Base-by-base conservation (phyloP, 2,797 vertebrate species). In the Argentina silus region DNA sequence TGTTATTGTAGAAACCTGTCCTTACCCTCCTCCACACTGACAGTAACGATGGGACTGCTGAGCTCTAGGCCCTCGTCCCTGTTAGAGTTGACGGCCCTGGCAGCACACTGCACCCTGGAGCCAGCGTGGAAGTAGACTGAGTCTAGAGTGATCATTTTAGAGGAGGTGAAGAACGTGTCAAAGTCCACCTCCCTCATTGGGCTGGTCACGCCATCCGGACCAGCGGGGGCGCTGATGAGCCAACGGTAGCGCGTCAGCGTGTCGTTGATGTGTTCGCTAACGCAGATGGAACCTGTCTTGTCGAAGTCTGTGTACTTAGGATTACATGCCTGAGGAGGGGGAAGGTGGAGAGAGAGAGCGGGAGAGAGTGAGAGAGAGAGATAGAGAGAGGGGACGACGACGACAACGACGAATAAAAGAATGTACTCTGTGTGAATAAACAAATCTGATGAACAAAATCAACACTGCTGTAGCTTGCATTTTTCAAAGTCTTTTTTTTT, bases 141-240 rank as follows among this genome's bases (percentile, higher is more conserved):
- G 85, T 98, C 97, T 3, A 98, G 74, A 0, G 96, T 95, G 86
- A 98, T 95, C 84, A 92, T 94, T 93, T 98, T 98, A 72, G 97
- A 96, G 3, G 97, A 97, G 0, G 96, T 97, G 74, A 98, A 98
- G 90, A 98, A 98, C n/a, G 97, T 98, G 86, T 98, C 95, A 19
- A 96, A 96, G 91, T 98, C 96, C 76, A 95, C 93, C 81, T 98
- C 97, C 74, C 90, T 95, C 96, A 98, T 95, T 82, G 96, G 96
- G 83, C 95, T 95, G 81, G 96, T 96, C 70, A 98, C 95, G 0
- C 97, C 96, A 7, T 97, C 95, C 0, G 93, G 90, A 48, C 96
- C 95, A 0, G 94, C 90, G 0, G 97, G 97, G 50, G 96, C 96
- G 0, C 96, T 96, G 19, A 95, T 90, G 57, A 98, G 93, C 97